Evolutionary conservation across 2,797 vertebrate genomes (phyloP).

Genomic region (Setipinna tenuifilis): DNA sequence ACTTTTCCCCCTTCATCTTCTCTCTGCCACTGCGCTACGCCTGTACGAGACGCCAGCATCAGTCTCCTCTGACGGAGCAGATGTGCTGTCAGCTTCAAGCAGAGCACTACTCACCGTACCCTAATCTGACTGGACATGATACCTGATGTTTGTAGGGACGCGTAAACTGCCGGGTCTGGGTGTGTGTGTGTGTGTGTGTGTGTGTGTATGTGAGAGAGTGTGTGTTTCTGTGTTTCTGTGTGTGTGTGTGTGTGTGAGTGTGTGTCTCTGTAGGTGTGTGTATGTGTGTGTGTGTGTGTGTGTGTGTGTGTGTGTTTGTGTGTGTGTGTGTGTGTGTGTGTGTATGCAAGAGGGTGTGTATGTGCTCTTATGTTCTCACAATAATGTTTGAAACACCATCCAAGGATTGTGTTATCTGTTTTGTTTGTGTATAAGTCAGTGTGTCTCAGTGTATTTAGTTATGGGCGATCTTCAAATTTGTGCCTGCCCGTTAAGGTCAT

Average conservation of each 20-base stretch:
- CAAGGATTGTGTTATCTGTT: not conserved
- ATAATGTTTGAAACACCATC: not conserved
- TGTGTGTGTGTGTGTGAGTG: too few species aligned
- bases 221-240: too few species aligned
- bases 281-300: too few species aligned
- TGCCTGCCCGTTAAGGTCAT: not conserved
- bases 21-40: constrained; percentile 76
- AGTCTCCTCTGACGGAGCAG: constrained; percentile 83
- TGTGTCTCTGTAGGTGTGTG: too few species aligned
- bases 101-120: constrained; percentile 76
- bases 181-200: constrained; percentile 52
- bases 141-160: constrained; percentile 76
- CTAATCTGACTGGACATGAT: constrained; percentile 88
- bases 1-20: constrained; percentile 68
- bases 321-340: constrained; percentile 50
- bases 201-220: constrained; percentile 56
- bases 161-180: constrained; percentile 71
- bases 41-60: constrained; percentile 86
- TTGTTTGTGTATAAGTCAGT: not conserved
- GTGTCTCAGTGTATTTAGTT: not conserved
- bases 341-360: constrained; percentile 57
- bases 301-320: constrained; percentile 13
- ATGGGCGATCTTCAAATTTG: not conserved
- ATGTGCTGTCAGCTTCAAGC: constrained; percentile 87
- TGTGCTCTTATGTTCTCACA: not conserved